Evolutionary conservation across 2,888 invertebrate species (phyloP).

Genomic region (Disparrhopalites patrizii): DNA sequence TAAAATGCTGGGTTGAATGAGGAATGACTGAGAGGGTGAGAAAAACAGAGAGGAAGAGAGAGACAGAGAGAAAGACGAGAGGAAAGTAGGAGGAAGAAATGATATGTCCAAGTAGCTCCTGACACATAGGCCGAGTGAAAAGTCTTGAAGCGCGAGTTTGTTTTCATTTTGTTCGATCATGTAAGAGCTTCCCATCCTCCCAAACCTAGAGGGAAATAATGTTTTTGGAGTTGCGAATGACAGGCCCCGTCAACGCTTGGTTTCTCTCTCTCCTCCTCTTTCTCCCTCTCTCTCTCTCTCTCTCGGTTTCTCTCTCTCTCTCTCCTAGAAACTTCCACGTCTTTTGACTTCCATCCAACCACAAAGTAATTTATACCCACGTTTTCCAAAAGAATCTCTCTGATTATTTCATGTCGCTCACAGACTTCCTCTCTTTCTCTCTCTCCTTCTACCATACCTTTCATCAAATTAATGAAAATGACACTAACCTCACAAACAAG

Average conservation of each 20-base stretch:
- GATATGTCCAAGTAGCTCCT: constrained; percentile 24
- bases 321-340: constrained; percentile 39
- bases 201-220: constrained; percentile 27
- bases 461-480: constrained; percentile 40
- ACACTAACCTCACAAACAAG: constrained; percentile 35
- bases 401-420: constrained; percentile 46
- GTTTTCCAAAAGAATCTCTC: constrained; percentile 34
- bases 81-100: constrained; percentile 15
- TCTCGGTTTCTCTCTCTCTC: too few species aligned
- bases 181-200: constrained; percentile 15
- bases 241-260: constrained; percentile 27
- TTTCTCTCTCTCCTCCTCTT: constrained; percentile 21
- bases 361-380: constrained; percentile 47
- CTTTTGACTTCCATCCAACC: constrained; percentile 49
- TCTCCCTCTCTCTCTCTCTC: constrained; percentile 20
- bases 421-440: too few species aligned
- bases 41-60: constrained; percentile 17
- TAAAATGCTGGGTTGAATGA: constrained; percentile 7
- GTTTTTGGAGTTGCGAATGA: constrained; percentile 32
- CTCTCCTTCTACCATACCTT: constrained; percentile 27
- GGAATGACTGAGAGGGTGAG: constrained; percentile 7
- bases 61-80: constrained; percentile 1
- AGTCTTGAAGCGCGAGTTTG: constrained; percentile 33
- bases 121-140: constrained; percentile 27
- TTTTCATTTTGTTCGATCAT: constrained; percentile 29